Conservation (phyloP, 2,797 vertebrate genomes). For the Gouania willdenowi region DNA sequence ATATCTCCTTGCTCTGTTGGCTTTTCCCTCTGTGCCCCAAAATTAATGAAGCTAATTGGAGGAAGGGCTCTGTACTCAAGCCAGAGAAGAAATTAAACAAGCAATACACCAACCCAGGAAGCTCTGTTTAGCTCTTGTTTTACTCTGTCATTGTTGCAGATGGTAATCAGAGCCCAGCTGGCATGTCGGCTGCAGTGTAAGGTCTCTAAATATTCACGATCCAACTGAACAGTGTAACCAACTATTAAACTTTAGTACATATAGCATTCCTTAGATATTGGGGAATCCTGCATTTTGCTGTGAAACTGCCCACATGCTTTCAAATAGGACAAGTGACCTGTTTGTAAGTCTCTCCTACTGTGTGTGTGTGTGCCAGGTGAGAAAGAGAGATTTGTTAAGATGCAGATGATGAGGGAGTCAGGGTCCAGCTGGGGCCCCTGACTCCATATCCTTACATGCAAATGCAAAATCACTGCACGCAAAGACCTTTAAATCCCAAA, state of each 20-base stretch:
- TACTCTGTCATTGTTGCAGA: constrained; percentile 55
- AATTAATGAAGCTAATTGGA: constrained; percentile 36
- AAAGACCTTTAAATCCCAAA: constrained; percentile 17
- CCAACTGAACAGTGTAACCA: too few species aligned
- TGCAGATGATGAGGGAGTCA: constrained; percentile 23
- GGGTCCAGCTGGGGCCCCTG: constrained; percentile 50
- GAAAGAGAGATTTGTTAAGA: constrained; percentile 9
- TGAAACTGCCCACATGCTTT: background rate
- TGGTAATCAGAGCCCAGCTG: constrained; percentile 58
- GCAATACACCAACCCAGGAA: constrained; percentile 32
- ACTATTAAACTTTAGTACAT: constrained; percentile 10
- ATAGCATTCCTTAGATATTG: too few species aligned
- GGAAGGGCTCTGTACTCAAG: constrained; percentile 17
- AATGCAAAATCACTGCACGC: constrained; percentile 12
- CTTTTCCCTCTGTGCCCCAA: constrained; percentile 14
- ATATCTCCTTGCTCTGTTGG: constrained; percentile 9
- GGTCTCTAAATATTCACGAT: constrained; percentile 40
- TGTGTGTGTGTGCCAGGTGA: constrained; percentile 29
- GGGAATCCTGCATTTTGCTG: background rate
- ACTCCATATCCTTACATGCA: constrained; percentile 21
- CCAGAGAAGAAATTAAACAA: constrained; percentile 41
- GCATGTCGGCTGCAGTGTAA: constrained; percentile 29
- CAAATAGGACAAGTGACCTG: background rate
- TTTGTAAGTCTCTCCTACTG: constrained; percentile 8
- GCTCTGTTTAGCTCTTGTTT: constrained; percentile 29